Evolutionary conservation across 1,140 invertebrate genomes (phyloP).

Genomic region (Physella acuta): DNA sequence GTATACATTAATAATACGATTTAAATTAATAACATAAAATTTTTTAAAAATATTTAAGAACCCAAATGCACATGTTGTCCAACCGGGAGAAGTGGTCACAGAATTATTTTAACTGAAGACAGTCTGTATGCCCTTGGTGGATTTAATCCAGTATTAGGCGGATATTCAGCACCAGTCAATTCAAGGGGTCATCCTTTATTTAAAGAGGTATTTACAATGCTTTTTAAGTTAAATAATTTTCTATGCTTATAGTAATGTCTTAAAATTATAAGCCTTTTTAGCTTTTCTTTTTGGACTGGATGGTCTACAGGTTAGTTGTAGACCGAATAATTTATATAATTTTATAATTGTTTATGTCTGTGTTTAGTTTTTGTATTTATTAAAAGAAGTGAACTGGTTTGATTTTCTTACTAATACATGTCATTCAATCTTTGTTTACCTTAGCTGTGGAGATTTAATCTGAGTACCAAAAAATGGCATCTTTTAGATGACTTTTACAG

Average conservation of each 20-base stretch:
- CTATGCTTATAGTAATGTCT: neutral
- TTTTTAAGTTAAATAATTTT: too few relatives aligned
- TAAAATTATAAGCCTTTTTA: neutral
- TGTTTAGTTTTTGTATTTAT: neutral
- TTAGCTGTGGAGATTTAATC: constrained; percentile 78
- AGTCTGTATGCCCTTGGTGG: constrained; percentile 83
- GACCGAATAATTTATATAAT: neutral
- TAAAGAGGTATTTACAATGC: constrained; percentile 71
- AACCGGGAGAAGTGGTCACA: constrained; percentile 73
- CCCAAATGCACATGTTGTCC: constrained; percentile 23
- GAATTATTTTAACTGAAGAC: constrained; percentile 75
- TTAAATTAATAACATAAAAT: neutral
- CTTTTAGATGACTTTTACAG: constrained; percentile 66
- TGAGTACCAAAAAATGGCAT: constrained; percentile 74
- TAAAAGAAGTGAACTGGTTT: neutral
- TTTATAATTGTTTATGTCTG: neutral
- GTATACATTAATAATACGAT: neutral
- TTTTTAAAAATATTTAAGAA: constrained; percentile 2
- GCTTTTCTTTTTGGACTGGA: too few relatives aligned
- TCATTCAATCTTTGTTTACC: constrained; percentile 15
- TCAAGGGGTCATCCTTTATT: constrained; percentile 70
- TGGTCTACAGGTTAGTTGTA: neutral
- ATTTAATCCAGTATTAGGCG: constrained; percentile 70
- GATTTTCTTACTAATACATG: neutral
- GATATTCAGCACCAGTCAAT: constrained; percentile 54